A percentile compares a stretch with the other conserved stretches of the same genome.
Conservation (phyloP, 2,113 vertebrate species). For the Oryzias woworae region DNA sequence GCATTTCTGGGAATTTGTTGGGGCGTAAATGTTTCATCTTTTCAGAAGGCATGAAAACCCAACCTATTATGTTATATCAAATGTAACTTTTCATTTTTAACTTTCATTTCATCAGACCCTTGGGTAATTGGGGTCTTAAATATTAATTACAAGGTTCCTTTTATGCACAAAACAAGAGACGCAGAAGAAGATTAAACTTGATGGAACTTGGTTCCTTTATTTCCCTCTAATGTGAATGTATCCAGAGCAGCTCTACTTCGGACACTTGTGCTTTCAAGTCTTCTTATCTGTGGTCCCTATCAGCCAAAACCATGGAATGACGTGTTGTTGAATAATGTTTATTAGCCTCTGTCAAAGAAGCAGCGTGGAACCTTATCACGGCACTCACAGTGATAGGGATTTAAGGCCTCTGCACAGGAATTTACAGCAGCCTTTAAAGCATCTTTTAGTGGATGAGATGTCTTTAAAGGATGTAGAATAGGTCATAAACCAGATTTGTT, state of each 20-base stretch:
- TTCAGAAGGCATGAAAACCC: too few relatives aligned
- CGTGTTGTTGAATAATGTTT: conserved; percentile 4
- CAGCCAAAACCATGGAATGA: background rate
- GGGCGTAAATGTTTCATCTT: too few relatives aligned
- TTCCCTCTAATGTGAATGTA: background rate
- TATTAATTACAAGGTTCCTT: too few relatives aligned
- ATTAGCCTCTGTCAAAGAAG: conserved; percentile 1
- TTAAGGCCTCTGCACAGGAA: conserved; percentile 41
- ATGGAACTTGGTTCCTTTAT: background rate
- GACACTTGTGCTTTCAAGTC: background rate
- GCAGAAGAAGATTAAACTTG: too few relatives aligned
- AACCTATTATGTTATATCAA: too few relatives aligned
- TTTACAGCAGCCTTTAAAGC: conserved; percentile 67
- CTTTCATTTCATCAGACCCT: too few relatives aligned
- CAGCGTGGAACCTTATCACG: conserved; percentile 37
- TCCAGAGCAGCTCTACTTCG: background rate
- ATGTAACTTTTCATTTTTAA: too few relatives aligned
- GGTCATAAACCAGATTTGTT: conserved; percentile 66
- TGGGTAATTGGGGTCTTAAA: too few relatives aligned
- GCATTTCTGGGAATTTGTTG: too few relatives aligned
- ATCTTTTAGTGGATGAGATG: conserved; percentile 50
- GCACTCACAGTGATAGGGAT: conserved; percentile 45
- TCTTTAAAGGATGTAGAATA: conserved; percentile 62
- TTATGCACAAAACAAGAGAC: too few relatives aligned
- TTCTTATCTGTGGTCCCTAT: background rate